Base-by-base conservation (phyloP, 2,797 vertebrate genomes). In the Emys orbicularis region DNA sequence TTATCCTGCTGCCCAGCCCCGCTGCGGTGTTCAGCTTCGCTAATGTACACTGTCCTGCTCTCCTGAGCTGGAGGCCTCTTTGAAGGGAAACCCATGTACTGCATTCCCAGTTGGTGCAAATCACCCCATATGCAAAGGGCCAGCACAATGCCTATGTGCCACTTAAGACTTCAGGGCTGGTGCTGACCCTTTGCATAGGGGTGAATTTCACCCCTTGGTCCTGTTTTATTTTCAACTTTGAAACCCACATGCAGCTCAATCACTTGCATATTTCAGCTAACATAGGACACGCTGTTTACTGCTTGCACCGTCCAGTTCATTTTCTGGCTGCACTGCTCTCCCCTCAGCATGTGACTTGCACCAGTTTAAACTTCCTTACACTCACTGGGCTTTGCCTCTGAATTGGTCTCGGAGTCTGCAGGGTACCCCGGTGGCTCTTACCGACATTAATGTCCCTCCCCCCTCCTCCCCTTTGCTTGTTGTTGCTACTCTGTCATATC, bases 1-100 rank as follows among this genome's bases (percentile, higher is more conserved):
- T 21, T 57, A 47, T 57, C 27, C 79, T 9, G 18, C 5, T 47
- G 6, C 34, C 83, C 18, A 31, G 37, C 23, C 47, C 31, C 25
- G 2, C 37, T 54, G 37, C 19, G 27, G 10, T 44, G 37, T 0
- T 0, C 7, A 3, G 18, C 23, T 81, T 0, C 41, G 52, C 54
- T 15, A 1, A 1, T 27, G n/a, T 7, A 9, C 25, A 27, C 25
- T 16, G n/a, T 52, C 79, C 27, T 37, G 16, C 50, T 7, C 50
- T 27, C 50, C 27, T 1, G 0, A 15, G 59, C 31, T 52, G 27
- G 23, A 79, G 72, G 12, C 5, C 86, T n/a, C 47, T 88, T 23
- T 8, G 50, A 29, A 4, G 12, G 13, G 19, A 68, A 84, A 37
- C 65, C 84, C 1, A 1, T 50, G 9, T 57, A 7, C 12, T 65